Percentiles rank a stretch among this genome's conserved stretches.
phyloP scores from a whole-genome alignment of 1,140 invertebrate species.

The Elymnias hypermnestra region DNA sequence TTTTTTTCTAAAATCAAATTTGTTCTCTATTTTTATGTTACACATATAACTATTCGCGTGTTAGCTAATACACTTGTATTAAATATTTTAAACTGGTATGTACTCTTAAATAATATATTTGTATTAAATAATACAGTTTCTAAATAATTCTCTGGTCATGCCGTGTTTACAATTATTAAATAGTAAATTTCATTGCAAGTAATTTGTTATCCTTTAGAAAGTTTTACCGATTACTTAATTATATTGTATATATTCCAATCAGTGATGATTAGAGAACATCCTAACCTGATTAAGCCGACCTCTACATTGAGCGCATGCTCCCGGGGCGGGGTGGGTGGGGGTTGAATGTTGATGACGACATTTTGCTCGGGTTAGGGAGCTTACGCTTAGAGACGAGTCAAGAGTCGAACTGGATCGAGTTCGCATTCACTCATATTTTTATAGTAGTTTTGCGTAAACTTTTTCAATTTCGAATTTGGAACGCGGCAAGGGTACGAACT shows the following conservation, averaged over 20 bases:
- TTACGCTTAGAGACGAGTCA: constrained; percentile 30
- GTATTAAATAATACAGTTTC: too few relatives aligned
- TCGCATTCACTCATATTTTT: constrained; percentile 27
- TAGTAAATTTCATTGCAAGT: too few relatives aligned
- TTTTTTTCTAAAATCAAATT: too few relatives aligned
- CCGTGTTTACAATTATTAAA: too few relatives aligned
- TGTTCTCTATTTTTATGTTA: too few relatives aligned
- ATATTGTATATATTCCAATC: too few relatives aligned
- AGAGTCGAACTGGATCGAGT: constrained; percentile 28
- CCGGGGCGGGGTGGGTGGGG: constrained; percentile 28
- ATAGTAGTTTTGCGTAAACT: constrained; percentile 22
- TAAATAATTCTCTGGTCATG: too few relatives aligned
- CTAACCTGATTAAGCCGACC: constrained; percentile 43
- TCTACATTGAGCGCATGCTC: constrained; percentile 46
- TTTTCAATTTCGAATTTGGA: constrained; percentile 17
- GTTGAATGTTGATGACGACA: constrained; percentile 63
- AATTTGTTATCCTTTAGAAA: too few relatives aligned
- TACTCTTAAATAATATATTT: too few relatives aligned
- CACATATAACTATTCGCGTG: too few relatives aligned
- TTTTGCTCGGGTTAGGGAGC: constrained; percentile 49
- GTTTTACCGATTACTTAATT: constrained; percentile 16
- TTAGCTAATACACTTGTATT: too few relatives aligned
- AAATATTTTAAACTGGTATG: too few relatives aligned
- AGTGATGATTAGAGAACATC: constrained; percentile 30
- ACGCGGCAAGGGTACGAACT: not conserved